These are phyloP conservation scores for Phenganax subtilis DNA, from an alignment of 92 coral and sea anemone genomes.

Conservation along the genomic window DNA sequence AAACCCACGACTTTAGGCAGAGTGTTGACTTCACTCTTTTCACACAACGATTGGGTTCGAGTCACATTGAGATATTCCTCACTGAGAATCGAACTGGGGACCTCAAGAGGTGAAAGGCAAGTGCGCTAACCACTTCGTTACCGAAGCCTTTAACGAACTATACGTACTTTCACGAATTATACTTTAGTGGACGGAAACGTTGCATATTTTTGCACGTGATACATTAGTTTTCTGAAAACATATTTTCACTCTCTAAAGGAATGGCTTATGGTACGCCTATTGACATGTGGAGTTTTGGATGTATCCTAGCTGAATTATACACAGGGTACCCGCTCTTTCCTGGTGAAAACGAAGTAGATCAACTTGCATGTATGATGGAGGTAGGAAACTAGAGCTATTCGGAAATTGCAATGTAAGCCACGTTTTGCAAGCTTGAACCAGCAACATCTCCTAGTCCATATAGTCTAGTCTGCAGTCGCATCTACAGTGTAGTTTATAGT, in stretches of 20 bases:
- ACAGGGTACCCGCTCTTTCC: conserved; percentile 98
- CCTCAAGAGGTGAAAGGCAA: no score
- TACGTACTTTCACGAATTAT: no score
- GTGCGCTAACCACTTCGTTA: no score
- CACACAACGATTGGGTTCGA: no score
- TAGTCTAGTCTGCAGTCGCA: neutral
- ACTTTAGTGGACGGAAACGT: no score
- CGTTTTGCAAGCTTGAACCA: neutral
- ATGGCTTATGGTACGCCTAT: conserved; percentile 84
- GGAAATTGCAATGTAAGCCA: neutral
- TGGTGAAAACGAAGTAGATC: conserved; percentile 97
- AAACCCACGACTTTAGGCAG: no score
- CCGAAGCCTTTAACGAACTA: no score
- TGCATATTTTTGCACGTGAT: no score
- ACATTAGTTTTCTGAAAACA: neutral
- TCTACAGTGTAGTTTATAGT: no score
- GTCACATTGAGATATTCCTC: no score
- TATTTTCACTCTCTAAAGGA: conserved; percentile 43
- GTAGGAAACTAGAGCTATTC: conserved; percentile 24
- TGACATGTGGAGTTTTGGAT: conserved; percentile 98
- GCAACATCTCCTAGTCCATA: neutral
- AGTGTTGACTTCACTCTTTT: no score
- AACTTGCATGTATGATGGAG: conserved; percentile 99
- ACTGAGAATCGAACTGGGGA: no score
- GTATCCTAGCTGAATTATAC: conserved; percentile 90